Evolutionary conservation across 53 echinoderm and acorn worm species (phyloP).

Genomic region (Apostichopus leukothele): DNA sequence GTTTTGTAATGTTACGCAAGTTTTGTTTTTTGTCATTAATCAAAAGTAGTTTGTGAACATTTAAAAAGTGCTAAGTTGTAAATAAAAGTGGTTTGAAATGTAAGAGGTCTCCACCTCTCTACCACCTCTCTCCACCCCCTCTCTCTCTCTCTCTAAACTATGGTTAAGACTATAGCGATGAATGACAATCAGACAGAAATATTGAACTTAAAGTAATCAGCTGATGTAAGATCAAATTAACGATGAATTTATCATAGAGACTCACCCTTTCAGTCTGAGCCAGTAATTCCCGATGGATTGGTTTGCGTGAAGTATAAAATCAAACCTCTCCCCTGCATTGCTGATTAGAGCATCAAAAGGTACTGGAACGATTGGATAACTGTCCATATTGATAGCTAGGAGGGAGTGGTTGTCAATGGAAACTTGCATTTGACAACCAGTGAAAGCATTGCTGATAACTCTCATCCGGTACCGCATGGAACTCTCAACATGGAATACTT

Average conservation of each 20-base stretch:
- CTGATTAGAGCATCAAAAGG: constrained; percentile 41
- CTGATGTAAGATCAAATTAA: no score
- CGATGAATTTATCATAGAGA: not conserved
- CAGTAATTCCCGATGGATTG: constrained; percentile 54
- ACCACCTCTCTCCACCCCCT: no score
- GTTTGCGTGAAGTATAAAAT: constrained; percentile 52
- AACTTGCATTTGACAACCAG: constrained; percentile 42
- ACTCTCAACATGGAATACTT: constrained; percentile 57
- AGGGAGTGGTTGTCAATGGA: constrained; percentile 54
- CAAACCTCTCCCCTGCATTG: constrained; percentile 53
- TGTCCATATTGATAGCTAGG: constrained; percentile 33
- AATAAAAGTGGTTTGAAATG: no score
- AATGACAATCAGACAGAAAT: no score
- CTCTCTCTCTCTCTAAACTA: no score
- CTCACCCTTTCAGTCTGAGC: constrained; percentile 51
- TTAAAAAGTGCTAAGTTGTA: no score
- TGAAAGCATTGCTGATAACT: constrained; percentile 49
- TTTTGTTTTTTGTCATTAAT: no score
- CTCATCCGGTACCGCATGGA: constrained; percentile 62
- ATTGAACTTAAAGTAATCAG: no score
- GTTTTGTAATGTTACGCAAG: no score
- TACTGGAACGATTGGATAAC: constrained; percentile 12
- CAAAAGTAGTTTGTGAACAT: no score
- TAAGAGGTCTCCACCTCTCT: no score
- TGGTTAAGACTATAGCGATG: no score